Base-by-base conservation (phyloP, 2,113 vertebrate species). In the Amia ocellicauda region DNA sequence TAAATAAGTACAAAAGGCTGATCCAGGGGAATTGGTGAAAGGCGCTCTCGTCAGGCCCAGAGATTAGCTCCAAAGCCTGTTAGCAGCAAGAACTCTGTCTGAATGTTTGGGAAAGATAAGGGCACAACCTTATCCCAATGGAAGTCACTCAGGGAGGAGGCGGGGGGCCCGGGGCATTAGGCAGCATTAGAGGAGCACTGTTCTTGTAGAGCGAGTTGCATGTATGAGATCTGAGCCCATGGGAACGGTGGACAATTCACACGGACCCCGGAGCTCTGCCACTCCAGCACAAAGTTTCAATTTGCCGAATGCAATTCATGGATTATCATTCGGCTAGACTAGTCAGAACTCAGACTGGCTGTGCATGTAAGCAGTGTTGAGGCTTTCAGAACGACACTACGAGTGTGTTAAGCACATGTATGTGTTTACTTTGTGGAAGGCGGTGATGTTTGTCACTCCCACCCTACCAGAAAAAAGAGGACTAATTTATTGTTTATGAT, bases 51-150 rank as follows among this genome's bases (percentile, higher is more conserved):
- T 85, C 74, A 77, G 73, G 78, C 75, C 77, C 74, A 74, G 73
- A 85, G 85, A 86, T 88, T 84, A 88, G 73, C 77, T 68, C 77
- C 64, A 86, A 83, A 85, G 81, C 81, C 78, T 83, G 80, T 85
- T 84, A 85, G 80, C 63, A 80, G 80, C 73, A 69, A 77, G 72
- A 79, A 74, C 74, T 77, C 75, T 80, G 80, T 74, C 70, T 51
- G 84, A 81, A 76, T 87, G 85, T 87, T 86, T 78, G 45, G 53
- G 70, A 56, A 61, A 82, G 85, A 86, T 85, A 88, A 86, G 80
- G 66, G 72, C 74, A 80, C 74, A 73, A 77, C 74, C 73, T 75
- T 68, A 72, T 72, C 77, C 81, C 73, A 70, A 31, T 66, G 69
- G 71, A 72, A 70, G 60, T 71, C 62, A 68, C 69, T 70, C 54